Conservation (phyloP, 2,797 vertebrate species). For the Ptychadena robeensis region DNA sequence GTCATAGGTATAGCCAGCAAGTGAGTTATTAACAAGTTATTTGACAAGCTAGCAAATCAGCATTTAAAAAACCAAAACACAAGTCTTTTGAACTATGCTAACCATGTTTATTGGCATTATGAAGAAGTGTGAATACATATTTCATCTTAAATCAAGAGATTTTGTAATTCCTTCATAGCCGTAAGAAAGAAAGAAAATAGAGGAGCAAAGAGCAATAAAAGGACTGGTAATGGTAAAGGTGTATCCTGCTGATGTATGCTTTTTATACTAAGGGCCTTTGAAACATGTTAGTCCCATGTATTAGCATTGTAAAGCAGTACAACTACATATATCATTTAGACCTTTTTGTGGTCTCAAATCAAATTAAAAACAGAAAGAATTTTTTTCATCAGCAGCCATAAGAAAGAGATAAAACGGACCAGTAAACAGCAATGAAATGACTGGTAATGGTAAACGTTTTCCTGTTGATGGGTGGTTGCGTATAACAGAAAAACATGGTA, state of each 20-base stretch:
- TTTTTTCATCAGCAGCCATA: not conserved
- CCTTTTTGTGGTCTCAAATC: too few species aligned
- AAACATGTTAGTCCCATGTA: too few species aligned
- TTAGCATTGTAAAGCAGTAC: not conserved
- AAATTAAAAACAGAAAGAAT: too few species aligned
- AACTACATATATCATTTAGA: too few species aligned
- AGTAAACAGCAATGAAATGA: not conserved
- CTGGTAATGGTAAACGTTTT: not conserved
- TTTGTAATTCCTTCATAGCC: not conserved
- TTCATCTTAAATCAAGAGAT: not conserved
- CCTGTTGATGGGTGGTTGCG: not conserved
- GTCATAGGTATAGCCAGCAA: slow-evolving; percentile 24
- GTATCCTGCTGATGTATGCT: too few species aligned
- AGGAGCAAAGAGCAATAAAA: not conserved
- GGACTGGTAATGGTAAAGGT: not conserved
- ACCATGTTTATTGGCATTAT: not conserved
- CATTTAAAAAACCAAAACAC: not conserved
- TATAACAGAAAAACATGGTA: not conserved
- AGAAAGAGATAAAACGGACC: not conserved
- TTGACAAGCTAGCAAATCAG: not conserved
- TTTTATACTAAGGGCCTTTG: too few species aligned
- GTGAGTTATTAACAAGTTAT: slow-evolving; percentile 10
- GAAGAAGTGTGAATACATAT: not conserved
- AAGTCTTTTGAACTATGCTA: not conserved
- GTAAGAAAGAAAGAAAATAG: not conserved